These are phyloP conservation scores for Porites lutea DNA, from an alignment of 64 coral and sea anemone species.

Conservation along the genomic window DNA sequence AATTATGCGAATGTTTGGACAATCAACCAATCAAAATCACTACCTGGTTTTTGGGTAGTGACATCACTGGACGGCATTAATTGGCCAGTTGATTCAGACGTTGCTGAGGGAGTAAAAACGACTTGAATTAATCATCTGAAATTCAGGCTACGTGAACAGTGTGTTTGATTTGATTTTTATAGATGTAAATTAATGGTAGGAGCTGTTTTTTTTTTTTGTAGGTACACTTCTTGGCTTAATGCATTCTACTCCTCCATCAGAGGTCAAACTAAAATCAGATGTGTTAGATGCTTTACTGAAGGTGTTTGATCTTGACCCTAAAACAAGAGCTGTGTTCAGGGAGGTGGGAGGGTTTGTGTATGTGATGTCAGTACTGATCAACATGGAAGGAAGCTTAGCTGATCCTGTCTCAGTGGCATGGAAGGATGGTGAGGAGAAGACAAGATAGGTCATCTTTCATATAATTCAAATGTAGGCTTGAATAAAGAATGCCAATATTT, in stretches of 20 bases:
- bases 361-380: constrained; percentile 92
- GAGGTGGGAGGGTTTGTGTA: constrained; percentile 99
- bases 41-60: too few species aligned
- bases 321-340: constrained; percentile 91
- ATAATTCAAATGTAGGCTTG: too few species aligned
- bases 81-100: too few species aligned
- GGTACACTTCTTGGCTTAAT: constrained; percentile 89
- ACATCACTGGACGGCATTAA: too few species aligned
- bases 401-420: constrained; percentile 55
- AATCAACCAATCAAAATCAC: too few species aligned
- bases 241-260: constrained; percentile 74
- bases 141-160: too few species aligned
- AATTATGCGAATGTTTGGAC: too few species aligned
- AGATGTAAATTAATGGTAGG: too few species aligned
- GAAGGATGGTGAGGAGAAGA: constrained; percentile 62
- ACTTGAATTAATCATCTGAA: too few species aligned
- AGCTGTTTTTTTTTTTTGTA: constrained; percentile 7
- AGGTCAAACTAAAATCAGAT: constrained; percentile 82
- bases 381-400: constrained; percentile 92
- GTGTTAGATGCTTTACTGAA: constrained; percentile 84
- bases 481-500: too few species aligned
- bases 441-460: too few species aligned
- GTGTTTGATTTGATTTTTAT: not conserved
- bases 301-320: constrained; percentile 97
- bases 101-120: too few species aligned